These are phyloP conservation scores for Conus canariensis DNA, from an alignment of 2,888 invertebrate species.

Conservation along the genomic window DNA sequence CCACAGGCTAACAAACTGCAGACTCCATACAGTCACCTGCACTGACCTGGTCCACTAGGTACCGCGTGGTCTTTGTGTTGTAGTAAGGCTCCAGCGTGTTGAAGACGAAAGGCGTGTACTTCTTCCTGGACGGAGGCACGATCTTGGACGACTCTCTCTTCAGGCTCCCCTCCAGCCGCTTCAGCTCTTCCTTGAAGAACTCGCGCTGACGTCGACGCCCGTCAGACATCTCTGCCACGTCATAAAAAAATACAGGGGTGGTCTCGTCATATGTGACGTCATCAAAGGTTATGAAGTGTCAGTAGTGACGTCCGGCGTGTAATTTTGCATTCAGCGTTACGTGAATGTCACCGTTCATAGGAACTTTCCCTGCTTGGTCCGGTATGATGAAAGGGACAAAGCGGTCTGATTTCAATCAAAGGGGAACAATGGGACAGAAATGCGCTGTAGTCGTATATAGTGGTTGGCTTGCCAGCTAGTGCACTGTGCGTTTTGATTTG, in stretches of 20 bases:
- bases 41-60: constrained; percentile 68
- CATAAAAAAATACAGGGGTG: background rate
- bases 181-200: constrained; percentile 67
- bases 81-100: constrained; percentile 74
- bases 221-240: constrained; percentile 47
- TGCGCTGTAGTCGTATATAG: no score
- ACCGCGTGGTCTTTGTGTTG: constrained; percentile 67
- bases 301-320: no score
- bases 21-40: no score
- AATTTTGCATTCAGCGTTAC: no score
- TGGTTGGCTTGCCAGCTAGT: no score
- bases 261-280: background rate
- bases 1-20: no score
- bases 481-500: no score
- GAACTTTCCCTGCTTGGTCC: no score
- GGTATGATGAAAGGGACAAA: no score
- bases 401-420: no score
- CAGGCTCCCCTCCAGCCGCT: constrained; percentile 65
- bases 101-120: constrained; percentile 71
- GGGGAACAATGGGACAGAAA: no score
- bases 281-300: background rate
- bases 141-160: constrained; percentile 69
- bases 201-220: constrained; percentile 61
- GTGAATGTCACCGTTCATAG: no score
- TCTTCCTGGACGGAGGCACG: constrained; percentile 67